Percentiles rank a stretch among this genome's conserved stretches.
Conservation (phyloP, 23 tunicate genomes). For the Aplidium turbinatum region DNA sequence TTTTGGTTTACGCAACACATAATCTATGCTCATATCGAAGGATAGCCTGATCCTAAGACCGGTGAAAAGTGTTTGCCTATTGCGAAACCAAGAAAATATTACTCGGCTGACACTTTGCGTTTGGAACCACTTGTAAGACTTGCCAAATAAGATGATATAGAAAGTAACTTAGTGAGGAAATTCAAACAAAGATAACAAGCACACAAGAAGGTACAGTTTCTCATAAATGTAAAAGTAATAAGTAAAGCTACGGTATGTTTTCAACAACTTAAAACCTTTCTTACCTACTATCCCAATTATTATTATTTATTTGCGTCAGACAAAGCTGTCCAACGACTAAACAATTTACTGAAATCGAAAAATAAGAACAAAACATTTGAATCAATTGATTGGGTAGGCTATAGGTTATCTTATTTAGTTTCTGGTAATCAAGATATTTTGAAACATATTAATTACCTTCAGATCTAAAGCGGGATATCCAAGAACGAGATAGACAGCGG, state of each 20-base stretch:
- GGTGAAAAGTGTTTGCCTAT: too few relatives aligned
- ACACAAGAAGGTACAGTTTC: too few relatives aligned
- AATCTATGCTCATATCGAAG: neutral
- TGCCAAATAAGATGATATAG: too few relatives aligned
- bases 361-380: neutral
- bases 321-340: neutral
- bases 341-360: neutral
- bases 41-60: too few relatives aligned
- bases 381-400: too few relatives aligned
- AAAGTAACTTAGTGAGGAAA: too few relatives aligned
- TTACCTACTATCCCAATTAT: neutral
- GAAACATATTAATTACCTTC: slow-evolving; percentile 52
- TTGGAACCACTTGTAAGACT: too few relatives aligned
- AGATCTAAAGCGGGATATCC: slow-evolving; percentile 47
- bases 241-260: neutral
- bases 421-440: neutral
- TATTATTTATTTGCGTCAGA: neutral
- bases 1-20: neutral
- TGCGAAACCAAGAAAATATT: too few relatives aligned
- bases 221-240: too few relatives aligned
- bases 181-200: too few relatives aligned
- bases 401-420: neutral
- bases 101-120: too few relatives aligned
- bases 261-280: neutral
- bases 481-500: slow-evolving; percentile 62